Percentiles rank a stretch among this genome's conserved stretches.
Evolutionary conservation across 2,113 vertebrate species (phyloP).

Genomic region (Toxostoma redivivum): DNA sequence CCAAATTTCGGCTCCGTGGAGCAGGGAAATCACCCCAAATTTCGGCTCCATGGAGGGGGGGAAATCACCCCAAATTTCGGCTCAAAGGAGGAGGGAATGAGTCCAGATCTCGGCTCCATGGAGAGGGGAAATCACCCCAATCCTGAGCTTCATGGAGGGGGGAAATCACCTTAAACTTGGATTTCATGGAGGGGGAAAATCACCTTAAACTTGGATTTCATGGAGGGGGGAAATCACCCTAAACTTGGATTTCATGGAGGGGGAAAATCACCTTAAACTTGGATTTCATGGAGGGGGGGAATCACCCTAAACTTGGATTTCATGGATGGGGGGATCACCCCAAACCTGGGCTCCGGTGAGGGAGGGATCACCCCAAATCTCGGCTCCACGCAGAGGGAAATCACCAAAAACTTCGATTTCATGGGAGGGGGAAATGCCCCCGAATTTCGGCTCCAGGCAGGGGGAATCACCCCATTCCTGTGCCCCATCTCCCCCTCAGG

Average conservation of each 20-base stretch:
- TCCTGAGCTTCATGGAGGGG: background rate
- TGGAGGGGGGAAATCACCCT: background rate
- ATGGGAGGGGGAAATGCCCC: background rate
- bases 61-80: background rate
- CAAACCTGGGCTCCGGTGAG: too few relatives aligned
- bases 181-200: fast-evolving
- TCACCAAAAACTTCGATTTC: background rate
- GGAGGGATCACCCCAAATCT: too few relatives aligned
- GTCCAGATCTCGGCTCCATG: background rate
- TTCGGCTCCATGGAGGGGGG: fast-evolving
- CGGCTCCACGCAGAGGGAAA: background rate
- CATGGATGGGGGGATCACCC: background rate
- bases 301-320: background rate
- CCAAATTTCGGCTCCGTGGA: too few relatives aligned
- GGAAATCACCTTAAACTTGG: background rate
- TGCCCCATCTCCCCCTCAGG: too few relatives aligned
- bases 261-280: background rate
- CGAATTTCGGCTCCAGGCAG: fast-evolving
- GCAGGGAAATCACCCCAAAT: background rate
- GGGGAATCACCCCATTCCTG: background rate
- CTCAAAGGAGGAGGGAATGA: background rate
- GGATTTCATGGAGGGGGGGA: background rate
- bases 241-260: background rate
- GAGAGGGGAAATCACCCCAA: background rate
- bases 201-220: too few relatives aligned